Evolutionary conservation across 2,113 vertebrate genomes (phyloP).

Genomic region (Synchiropus splendidus): DNA sequence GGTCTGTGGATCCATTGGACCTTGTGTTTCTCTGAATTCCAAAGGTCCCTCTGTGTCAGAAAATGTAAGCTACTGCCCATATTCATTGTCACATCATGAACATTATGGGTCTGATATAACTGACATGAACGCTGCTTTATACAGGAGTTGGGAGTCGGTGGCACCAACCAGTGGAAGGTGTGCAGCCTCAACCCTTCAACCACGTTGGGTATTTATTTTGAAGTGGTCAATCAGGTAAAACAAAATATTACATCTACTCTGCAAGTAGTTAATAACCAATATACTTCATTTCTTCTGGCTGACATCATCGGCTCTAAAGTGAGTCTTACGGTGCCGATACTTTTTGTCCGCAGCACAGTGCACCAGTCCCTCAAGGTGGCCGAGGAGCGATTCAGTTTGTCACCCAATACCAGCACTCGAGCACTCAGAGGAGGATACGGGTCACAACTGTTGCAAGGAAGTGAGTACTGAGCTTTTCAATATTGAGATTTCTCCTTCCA

Average conservation of each 20-base stretch:
- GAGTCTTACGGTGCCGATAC: slow-evolving; percentile 11
- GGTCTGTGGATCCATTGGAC: slow-evolving; percentile 85
- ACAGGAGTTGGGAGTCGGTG: slow-evolving; percentile 87
- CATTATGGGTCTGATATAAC: slow-evolving; percentile 1
- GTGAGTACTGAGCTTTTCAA: slow-evolving; percentile 61
- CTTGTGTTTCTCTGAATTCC: slow-evolving; percentile 81
- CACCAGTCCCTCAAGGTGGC: slow-evolving; percentile 88
- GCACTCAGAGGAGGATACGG: slow-evolving; percentile 81
- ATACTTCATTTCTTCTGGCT: too few species aligned
- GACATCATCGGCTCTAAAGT: too few species aligned
- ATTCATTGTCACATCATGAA: too few species aligned
- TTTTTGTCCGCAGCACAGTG: slow-evolving; percentile 76
- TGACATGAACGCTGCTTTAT: slow-evolving; percentile 8
- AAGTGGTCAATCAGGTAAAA: slow-evolving; percentile 92
- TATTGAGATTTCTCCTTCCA: too few species aligned
- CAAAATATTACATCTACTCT: not conserved
- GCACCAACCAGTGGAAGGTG: slow-evolving; percentile 92
- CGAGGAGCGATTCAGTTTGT: slow-evolving; percentile 91
- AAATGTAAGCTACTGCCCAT: slow-evolving; percentile 77
- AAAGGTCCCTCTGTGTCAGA: slow-evolving; percentile 89
- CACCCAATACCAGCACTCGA: slow-evolving; percentile 93
- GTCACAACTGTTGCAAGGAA: slow-evolving; percentile 92
- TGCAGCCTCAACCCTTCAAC: slow-evolving; percentile 82
- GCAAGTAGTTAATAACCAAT: too few species aligned
- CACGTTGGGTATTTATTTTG: slow-evolving; percentile 86